Percentiles rank a stretch among this genome's conserved stretches.
These are phyloP conservation scores for Benthosema pterotum DNA, from an alignment of 2,797 vertebrate genomes.

Conservation along the genomic window DNA sequence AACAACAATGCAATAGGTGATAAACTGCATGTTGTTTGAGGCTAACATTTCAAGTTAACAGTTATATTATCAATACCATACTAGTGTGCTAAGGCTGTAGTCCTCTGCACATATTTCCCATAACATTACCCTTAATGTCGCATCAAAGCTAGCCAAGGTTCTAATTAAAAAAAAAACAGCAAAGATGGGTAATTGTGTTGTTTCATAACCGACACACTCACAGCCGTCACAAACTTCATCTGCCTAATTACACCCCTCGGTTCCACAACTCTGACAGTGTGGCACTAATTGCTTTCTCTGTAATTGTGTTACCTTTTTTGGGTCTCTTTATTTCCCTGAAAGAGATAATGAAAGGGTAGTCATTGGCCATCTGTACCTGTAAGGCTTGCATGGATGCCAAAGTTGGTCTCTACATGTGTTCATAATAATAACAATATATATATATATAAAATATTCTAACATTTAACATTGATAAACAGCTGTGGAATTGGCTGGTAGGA, in stretches of 20 bases:
- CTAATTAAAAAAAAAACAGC: slow-evolving; percentile 61
- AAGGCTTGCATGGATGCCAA: slow-evolving; percentile 32
- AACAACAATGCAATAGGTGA: too few species aligned
- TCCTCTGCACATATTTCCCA: slow-evolving; percentile 21
- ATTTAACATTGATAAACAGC: slow-evolving; percentile 52
- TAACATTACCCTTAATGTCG: slow-evolving; percentile 52
- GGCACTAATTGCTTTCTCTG: slow-evolving; percentile 74
- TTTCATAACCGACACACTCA: slow-evolving; percentile 54
- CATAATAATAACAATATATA: too few species aligned
- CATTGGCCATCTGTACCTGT: slow-evolving; percentile 65
- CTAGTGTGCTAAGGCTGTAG: background rate
- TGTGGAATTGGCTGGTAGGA: slow-evolving; percentile 45
- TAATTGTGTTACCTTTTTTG: slow-evolving; percentile 71
- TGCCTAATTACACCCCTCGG: slow-evolving; percentile 73
- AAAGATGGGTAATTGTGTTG: slow-evolving; percentile 45
- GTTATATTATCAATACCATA: too few species aligned
- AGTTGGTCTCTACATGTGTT: slow-evolving; percentile 37
- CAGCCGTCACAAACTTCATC: slow-evolving; percentile 65
- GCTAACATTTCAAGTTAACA: too few species aligned
- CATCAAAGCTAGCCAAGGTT: slow-evolving; percentile 31
- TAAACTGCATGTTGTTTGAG: too few species aligned
- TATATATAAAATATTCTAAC: slow-evolving; percentile 45
- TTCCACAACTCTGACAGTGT: slow-evolving; percentile 69
- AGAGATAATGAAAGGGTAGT: slow-evolving; percentile 70
- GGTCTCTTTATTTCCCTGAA: slow-evolving; percentile 30